phyloP scores from a whole-genome alignment of 2,113 vertebrate genomes.

The Haplotaxodon microlepis region DNA sequence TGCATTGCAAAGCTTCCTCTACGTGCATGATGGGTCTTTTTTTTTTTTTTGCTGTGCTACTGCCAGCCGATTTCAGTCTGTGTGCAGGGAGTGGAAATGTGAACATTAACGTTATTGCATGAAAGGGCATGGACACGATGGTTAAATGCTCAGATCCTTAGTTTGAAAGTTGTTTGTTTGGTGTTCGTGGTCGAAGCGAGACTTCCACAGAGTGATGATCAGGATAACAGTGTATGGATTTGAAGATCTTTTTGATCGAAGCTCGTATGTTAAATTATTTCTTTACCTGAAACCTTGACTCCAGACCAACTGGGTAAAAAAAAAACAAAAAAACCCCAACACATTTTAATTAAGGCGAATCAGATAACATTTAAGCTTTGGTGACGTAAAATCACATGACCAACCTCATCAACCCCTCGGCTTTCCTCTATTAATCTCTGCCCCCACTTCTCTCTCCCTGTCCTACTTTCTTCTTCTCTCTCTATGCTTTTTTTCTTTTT shows the following conservation, averaged over 20 bases:
- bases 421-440: not conserved
- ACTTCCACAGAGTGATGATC: not conserved
- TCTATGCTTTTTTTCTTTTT: conserved; percentile 12
- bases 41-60: not conserved
- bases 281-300: not conserved
- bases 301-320: not conserved
- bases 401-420: not conserved
- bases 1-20: not conserved
- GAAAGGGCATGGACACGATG: not conserved
- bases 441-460: not conserved
- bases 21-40: not conserved
- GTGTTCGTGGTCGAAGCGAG: not conserved
- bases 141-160: not conserved
- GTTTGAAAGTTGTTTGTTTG: not conserved
- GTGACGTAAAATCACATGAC: conserved; percentile 7
- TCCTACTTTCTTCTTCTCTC: not conserved
- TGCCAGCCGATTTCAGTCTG: not conserved
- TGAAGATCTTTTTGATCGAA: not conserved
- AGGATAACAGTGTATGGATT: not conserved
- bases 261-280: not conserved
- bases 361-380: not conserved
- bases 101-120: not conserved
- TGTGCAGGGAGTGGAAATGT: not conserved
- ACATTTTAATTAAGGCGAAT: not conserved
- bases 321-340: accelerated